Percentiles rank a stretch among this genome's conserved stretches.
Conservation (phyloP, 2,888 invertebrate genomes). For the Branchellion lobata region DNA sequence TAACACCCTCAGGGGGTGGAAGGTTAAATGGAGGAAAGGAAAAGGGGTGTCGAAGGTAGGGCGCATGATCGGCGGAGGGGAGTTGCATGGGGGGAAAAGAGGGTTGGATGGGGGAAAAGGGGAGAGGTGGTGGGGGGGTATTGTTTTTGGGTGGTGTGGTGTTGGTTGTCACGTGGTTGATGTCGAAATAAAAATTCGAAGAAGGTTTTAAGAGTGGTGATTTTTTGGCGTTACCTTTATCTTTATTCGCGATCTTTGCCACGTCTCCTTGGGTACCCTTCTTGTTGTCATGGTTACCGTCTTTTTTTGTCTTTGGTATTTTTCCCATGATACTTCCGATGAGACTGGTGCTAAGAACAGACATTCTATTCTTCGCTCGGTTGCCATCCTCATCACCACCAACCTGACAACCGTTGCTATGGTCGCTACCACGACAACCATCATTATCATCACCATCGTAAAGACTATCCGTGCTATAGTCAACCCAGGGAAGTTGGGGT, state of each 20-base stretch:
- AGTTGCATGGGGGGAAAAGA: neutral
- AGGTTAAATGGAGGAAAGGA: neutral
- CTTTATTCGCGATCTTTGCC: neutral
- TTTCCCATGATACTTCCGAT: neutral
- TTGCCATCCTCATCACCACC: neutral
- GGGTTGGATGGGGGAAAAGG: neutral
- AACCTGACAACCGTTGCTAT: neutral
- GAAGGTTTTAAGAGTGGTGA: neutral
- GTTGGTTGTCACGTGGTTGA: neutral
- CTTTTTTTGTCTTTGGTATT: conserved; percentile 1
- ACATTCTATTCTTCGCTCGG: neutral
- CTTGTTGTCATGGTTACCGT: neutral
- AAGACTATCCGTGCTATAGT: neutral
- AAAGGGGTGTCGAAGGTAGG: neutral
- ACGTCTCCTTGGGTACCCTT: neutral
- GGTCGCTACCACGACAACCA: neutral
- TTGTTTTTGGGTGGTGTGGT: neutral
- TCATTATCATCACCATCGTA: neutral
- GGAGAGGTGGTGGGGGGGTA: neutral
- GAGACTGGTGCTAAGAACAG: neutral
- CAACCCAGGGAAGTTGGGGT: neutral
- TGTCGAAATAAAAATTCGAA: neutral
- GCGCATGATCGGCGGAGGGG: conserved; percentile 31
- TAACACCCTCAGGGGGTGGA: conserved; percentile 24
- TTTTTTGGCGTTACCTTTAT: neutral